These are phyloP conservation scores for Temnothorax longispinosus DNA, from an alignment of 1,140 invertebrate genomes.

Conservation along the genomic window DNA sequence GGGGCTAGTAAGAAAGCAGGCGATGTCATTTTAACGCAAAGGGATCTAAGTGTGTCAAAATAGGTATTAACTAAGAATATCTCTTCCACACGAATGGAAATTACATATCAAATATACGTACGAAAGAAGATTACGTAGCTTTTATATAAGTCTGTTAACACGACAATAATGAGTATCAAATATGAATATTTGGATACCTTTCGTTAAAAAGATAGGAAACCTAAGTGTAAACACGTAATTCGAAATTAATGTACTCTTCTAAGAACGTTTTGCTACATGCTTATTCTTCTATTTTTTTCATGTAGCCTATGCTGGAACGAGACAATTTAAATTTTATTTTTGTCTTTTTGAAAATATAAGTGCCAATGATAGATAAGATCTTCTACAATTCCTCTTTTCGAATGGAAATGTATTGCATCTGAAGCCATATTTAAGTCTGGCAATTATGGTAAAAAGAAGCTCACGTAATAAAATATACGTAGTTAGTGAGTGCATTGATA, in stretches of 20 bases:
- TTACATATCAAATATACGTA: slow-evolving; percentile 44
- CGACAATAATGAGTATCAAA: slow-evolving; percentile 68
- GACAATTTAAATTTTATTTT: slow-evolving; percentile 11
- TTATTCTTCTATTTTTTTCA: slow-evolving; percentile 56
- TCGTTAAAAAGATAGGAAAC: slow-evolving; percentile 67
- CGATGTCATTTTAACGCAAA: slow-evolving; percentile 68
- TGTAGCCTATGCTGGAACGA: slow-evolving; percentile 24
- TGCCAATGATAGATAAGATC: slow-evolving; percentile 60
- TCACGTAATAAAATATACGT: neutral
- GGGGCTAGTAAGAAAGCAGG: slow-evolving; percentile 30
- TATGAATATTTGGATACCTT: slow-evolving; percentile 61
- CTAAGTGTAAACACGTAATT: slow-evolving; percentile 38
- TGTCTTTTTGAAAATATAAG: slow-evolving; percentile 12
- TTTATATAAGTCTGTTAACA: slow-evolving; percentile 61
- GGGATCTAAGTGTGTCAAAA: slow-evolving; percentile 53
- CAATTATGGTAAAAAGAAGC: slow-evolving; percentile 14
- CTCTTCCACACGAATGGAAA: slow-evolving; percentile 43
- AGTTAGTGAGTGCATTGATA: slow-evolving; percentile 53
- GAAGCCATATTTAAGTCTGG: neutral
- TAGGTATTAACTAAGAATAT: slow-evolving; percentile 42
- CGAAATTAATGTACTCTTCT: slow-evolving; percentile 60
- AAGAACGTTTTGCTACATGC: slow-evolving; percentile 65
- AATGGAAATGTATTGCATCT: slow-evolving; percentile 39
- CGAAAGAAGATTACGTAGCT: slow-evolving; percentile 48
- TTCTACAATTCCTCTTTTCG: slow-evolving; percentile 42